Percentiles rank a stretch among this genome's conserved stretches.
Conservation (phyloP, 2,888 invertebrate genomes). For the Parnassius orleans region DNA sequence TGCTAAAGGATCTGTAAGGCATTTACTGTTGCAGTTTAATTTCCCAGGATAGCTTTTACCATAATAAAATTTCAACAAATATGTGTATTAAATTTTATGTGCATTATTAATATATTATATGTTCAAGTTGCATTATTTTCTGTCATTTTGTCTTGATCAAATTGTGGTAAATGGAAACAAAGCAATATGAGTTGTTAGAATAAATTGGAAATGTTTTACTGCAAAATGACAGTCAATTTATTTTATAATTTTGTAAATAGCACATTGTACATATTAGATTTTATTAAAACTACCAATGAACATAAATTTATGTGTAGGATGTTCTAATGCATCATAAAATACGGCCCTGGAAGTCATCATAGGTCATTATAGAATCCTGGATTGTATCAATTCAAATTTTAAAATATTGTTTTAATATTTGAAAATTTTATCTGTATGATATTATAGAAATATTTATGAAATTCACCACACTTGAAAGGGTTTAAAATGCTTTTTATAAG, state of each 20-base stretch:
- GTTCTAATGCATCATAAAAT: conserved; percentile 58
- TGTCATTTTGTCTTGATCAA: conserved; percentile 29
- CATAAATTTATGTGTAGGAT: conserved; percentile 50
- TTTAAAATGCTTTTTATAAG: conserved; percentile 22
- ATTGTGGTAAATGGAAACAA: conserved; percentile 37
- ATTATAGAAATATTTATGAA: conserved; percentile 11
- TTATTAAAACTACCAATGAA: conserved; percentile 65
- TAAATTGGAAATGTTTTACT: conserved; percentile 34
- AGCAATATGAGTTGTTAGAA: conserved; percentile 43
- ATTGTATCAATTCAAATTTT: conserved; percentile 28
- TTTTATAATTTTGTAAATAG: conserved; percentile 50
- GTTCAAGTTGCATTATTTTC: conserved; percentile 37
- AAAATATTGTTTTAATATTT: conserved; percentile 29
- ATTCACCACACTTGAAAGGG: conserved; percentile 15
- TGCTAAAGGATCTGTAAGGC: conserved; percentile 17
- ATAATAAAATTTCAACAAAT: conserved; percentile 21
- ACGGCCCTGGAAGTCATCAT: conserved; percentile 56
- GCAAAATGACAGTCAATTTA: conserved; percentile 53
- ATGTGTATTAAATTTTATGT: conserved; percentile 18
- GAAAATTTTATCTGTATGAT: conserved; percentile 22
- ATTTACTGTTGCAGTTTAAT: conserved; percentile 25
- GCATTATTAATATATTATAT: conserved; percentile 36
- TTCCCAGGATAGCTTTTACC: conserved; percentile 13
- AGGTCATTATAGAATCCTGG: conserved; percentile 43
- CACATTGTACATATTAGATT: conserved; percentile 58